Conservation (phyloP, 2,113 vertebrate genomes). For the Ammospiza nelsoni region DNA sequence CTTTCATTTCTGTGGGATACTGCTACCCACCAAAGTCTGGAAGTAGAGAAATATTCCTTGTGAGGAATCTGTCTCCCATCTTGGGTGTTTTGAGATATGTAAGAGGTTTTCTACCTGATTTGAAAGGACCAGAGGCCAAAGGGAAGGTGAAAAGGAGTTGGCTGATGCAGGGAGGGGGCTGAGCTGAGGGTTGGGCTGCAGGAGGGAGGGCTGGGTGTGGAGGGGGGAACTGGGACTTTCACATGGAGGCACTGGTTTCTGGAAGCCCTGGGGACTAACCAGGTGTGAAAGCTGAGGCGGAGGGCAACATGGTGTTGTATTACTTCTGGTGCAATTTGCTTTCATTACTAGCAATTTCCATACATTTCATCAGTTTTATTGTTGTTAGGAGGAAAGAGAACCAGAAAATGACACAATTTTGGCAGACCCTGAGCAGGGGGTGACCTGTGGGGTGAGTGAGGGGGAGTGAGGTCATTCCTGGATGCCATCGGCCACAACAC, state of each 20-base stretch:
- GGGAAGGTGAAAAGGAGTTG: accelerated
- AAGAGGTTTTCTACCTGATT: not conserved
- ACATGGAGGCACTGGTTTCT: not conserved
- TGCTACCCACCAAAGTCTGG: not conserved
- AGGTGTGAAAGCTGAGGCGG: not conserved
- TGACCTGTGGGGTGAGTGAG: not conserved
- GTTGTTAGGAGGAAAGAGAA: not conserved
- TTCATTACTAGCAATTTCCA: constrained; percentile 16
- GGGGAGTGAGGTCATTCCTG: not conserved
- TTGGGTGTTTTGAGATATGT: not conserved
- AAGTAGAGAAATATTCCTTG: not conserved
- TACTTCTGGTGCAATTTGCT: not conserved
- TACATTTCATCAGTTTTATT: constrained; percentile 19
- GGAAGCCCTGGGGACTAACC: not conserved
- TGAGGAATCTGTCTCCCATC: not conserved
- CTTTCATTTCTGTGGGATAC: not conserved
- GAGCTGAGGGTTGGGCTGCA: not conserved
- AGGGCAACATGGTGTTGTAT: not conserved
- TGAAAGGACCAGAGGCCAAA: not conserved
- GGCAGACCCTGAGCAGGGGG: not conserved
- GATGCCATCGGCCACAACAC: not conserved
- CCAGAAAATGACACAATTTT: not conserved
- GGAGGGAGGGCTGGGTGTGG: not conserved
- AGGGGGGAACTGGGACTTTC: not conserved
- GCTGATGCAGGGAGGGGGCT: not conserved